Conservation (phyloP, 1,140 invertebrate species). For the Lasioglossum albipes region DNA sequence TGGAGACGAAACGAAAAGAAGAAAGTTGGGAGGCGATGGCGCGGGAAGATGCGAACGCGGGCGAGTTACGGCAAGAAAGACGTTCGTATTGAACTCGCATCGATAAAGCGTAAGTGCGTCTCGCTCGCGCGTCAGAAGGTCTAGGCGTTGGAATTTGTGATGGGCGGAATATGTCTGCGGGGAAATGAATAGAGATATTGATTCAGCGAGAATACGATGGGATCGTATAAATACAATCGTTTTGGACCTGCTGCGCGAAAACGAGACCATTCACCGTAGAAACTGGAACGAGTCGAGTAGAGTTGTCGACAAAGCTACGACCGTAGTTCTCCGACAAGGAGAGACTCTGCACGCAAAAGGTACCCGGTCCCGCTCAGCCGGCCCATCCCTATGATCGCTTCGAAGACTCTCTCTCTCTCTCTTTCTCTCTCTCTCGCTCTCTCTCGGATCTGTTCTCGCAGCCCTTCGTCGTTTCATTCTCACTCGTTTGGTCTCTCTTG, state of each 20-base stretch:
- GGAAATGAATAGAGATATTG: neutral
- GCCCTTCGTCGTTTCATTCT: constrained; percentile 7
- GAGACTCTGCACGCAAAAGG: neutral
- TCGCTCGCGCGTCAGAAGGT: neutral
- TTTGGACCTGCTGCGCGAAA: constrained; percentile 23
- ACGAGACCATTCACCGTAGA: constrained; percentile 1
- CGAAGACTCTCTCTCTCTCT: constrained; percentile 7
- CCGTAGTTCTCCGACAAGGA: too few species aligned
- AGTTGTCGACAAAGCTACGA: too few species aligned
- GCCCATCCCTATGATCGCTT: constrained; percentile 3
- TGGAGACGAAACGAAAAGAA: constrained; percentile 3
- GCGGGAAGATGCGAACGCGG: constrained; percentile 11
- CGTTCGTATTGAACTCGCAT: too few species aligned
- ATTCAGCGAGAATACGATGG: neutral
- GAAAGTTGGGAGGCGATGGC: neutral
- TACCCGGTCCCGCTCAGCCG: constrained; percentile 21
- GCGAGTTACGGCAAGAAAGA: neutral
- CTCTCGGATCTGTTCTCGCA: neutral
- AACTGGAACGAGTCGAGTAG: too few species aligned
- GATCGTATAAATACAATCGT: constrained; percentile 12
- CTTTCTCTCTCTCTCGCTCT: constrained; percentile 10
- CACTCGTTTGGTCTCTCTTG: constrained; percentile 31
- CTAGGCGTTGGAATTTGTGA: constrained; percentile 10
- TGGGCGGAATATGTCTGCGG: neutral
- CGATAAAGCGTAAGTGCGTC: too few species aligned